phyloP scores from a whole-genome alignment of 2,113 vertebrate genomes.

The Strix uralensis region DNA sequence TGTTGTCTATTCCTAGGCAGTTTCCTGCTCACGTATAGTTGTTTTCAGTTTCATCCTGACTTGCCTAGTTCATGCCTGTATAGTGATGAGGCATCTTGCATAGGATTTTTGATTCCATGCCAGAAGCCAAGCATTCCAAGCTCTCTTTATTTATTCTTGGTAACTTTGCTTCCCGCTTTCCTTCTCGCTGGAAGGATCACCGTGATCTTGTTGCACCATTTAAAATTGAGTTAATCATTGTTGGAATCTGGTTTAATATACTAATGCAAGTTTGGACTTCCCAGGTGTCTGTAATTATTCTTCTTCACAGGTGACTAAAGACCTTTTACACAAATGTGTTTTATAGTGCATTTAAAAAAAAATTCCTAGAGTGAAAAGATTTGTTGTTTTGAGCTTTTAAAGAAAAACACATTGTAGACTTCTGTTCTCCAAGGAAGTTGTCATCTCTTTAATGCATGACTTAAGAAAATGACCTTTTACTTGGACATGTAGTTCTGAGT shows the following conservation, averaged over 20 bases:
- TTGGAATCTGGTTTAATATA: not conserved
- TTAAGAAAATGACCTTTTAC: not conserved
- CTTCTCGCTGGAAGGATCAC: not conserved
- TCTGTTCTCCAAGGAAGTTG: not conserved
- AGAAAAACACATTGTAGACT: not conserved
- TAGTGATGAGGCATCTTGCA: not conserved
- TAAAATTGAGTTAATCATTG: not conserved
- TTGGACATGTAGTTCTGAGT: not conserved
- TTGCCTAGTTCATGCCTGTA: slow-evolving; percentile 1
- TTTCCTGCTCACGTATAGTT: not conserved
- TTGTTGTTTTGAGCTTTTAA: not conserved
- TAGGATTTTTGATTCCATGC: slow-evolving; percentile 34
- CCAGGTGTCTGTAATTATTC: not conserved
- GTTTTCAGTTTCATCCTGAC: not conserved
- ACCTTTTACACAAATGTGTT: not conserved
- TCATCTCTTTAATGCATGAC: not conserved
- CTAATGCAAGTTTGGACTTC: not conserved
- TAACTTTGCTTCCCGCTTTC: not conserved
- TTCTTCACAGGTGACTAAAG: not conserved
- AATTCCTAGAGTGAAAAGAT: not conserved
- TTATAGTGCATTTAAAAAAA: not conserved
- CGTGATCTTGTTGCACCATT: not conserved
- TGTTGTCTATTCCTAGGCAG: not conserved
- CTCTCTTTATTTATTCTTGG: slow-evolving; percentile 19
- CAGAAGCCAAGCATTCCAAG: slow-evolving; percentile 45